Base-by-base conservation (phyloP, 2,113 vertebrate species). In the Irena cyanogastra region DNA sequence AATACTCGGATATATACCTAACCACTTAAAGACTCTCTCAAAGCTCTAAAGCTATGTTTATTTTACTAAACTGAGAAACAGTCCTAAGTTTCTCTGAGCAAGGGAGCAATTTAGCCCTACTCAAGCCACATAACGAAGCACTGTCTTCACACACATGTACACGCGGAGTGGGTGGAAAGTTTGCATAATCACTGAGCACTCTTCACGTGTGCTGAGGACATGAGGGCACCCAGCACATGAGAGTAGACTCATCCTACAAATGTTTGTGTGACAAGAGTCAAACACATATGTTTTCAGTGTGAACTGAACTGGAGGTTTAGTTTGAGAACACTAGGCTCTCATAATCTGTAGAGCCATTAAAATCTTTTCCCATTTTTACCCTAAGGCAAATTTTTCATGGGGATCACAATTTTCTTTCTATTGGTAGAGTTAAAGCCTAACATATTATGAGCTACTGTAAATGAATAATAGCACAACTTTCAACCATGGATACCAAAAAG, bases 161-260 rank as follows among this genome's bases (percentile, higher is more conserved):
- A 4, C 11, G 16, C 2, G 13, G 9, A 71, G 19, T 8, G 28
- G 1, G 5, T 84, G 63, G 26, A 77, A 74, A 87, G 1, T 24
- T 23, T 47, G 12, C 4, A 8, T 0, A 0, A 26, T 53, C 8
- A 21, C 6, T 56, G 37, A 1, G 0, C 2, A 6, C 15, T n/a
- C 35, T 35, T 81, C 21, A 35, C 3, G 0, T 12, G 15, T 59
- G 11, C 16, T 33, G 13, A 5, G 27, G 30, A 30, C 11, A 21
- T 0, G 1, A 80, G 45, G 18, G 9, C 26, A 81, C 7, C 14
- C 19, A 49, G 59, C 23, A 78, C 12, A 30, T 52, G 47, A 60
- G 17, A 18, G 5, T 26, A 24, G 35, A 60, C 41, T 79, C 31
- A 94, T 10, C 6, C 31, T 41, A 11, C 37, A 66, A n/a, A 7